Evolutionary conservation across 2,797 vertebrate genomes (phyloP), one percentile per base, ranked within the genome.

Genomic region (Parauchenoglanis ngamensis): DNA sequence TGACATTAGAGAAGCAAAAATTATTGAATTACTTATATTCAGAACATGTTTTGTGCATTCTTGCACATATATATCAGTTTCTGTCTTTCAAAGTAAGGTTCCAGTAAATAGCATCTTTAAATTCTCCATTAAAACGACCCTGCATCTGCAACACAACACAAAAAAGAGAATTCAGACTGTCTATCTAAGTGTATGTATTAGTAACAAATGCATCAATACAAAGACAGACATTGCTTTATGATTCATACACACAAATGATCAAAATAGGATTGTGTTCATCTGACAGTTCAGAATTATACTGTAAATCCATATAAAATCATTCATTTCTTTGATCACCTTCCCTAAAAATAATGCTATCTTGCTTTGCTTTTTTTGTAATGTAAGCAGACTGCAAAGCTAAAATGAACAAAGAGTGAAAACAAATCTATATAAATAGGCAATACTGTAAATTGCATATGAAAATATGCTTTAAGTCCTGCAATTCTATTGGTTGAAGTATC

Each of bases 111-210:
- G 40, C 7, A 0, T 0, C 0, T 0, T 31, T 0, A 44, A 94
- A n/a, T 0, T 0, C 0, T 0, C 0, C 0, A 0, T 0, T 0
- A 6, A 95, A 76, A 12, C 1, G 0, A 0, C 0, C 0, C 0
- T 0, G 0, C 13, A 95, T 28, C 95, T 96, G 93, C 73, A 93
- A 91, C 59, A 91, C 73, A 88, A 31, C 91, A 90, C 72, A 82
- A 63, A 49, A 83, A 11, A 68, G 63, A 83, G 21, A 7, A 81
- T 65, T 82, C 4, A 81, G 13, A 28, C 56, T 15, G 11, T 61
- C 7, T 25, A 13, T 49, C 23, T 75, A 70, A 70, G 68, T 6
- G 12, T 75, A 28, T 35, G 7, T 12, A 57, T 35, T 35, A 40
- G 2, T 40, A 79, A 35, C 2, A 59, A 79, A 79, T 35, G 1